phyloP scores from a whole-genome alignment of 2,797 vertebrate genomes.

The Syndactyla subalaris region DNA sequence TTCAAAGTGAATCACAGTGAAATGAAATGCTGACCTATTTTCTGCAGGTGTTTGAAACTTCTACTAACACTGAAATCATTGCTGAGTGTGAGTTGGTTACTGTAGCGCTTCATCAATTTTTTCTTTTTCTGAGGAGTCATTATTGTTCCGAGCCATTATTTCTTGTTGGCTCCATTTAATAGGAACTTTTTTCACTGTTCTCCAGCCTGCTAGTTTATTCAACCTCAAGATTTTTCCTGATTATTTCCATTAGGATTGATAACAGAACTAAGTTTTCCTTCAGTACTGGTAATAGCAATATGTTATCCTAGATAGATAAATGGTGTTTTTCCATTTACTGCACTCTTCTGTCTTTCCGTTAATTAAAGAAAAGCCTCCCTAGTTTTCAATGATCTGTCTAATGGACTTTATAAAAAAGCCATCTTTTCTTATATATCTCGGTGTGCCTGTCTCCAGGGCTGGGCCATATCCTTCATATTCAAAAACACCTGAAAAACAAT shows the following conservation, averaged over 20 bases:
- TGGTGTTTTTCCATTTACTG: neutral
- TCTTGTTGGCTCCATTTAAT: neutral
- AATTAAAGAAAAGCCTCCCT: neutral
- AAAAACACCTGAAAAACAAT: neutral
- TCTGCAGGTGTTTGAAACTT: neutral
- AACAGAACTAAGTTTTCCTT: neutral
- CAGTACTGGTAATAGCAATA: neutral
- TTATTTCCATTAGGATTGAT: neutral
- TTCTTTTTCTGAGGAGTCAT: neutral
- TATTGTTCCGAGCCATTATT: neutral
- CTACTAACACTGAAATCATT: neutral
- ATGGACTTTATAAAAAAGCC: neutral
- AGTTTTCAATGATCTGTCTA: neutral
- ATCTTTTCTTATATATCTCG: neutral
- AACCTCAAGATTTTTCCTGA: neutral
- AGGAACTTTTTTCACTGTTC: neutral
- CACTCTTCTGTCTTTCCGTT: neutral
- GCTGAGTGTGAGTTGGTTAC: neutral
- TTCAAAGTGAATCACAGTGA: neutral
- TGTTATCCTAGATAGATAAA: fast-evolving
- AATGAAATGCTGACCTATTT: neutral
- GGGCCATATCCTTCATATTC: too few species aligned
- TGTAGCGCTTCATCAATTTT: neutral
- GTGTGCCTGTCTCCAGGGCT: neutral
- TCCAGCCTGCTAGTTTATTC: neutral